phyloP scores from a whole-genome alignment of 2,113 vertebrate genomes.

The Cacatua alba region DNA sequence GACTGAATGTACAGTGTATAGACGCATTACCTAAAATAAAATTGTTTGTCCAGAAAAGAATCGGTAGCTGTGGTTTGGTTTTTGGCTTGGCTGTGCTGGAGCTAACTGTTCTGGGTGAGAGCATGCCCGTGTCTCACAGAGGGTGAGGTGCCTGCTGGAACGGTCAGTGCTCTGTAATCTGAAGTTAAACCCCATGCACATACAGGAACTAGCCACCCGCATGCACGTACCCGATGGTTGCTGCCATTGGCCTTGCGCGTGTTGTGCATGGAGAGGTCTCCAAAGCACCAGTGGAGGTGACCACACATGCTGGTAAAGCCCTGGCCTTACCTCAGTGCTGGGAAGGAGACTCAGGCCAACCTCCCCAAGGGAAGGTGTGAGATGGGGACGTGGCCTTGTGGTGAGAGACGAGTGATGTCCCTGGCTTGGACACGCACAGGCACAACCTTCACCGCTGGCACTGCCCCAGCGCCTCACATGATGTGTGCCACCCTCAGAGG shows the following conservation, averaged over 20 bases:
- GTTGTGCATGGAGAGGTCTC: neutral
- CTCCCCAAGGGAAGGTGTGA: neutral
- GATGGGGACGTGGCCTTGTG: neutral
- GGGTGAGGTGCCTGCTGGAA: neutral
- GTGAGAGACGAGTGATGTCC: neutral
- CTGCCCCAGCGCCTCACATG: neutral
- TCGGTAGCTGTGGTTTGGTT: neutral
- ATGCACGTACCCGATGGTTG: accelerated
- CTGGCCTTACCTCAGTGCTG: neutral
- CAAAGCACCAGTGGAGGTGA: neutral
- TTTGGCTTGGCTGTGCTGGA: neutral
- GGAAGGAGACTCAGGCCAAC: neutral
- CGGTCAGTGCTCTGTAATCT: neutral
- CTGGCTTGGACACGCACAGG: neutral
- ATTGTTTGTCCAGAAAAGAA: constrained; percentile 87
- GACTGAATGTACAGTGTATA: constrained; percentile 99
- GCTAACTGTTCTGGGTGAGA: neutral
- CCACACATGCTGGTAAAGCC: neutral
- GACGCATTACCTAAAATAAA: constrained; percentile 97
- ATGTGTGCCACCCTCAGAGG: neutral
- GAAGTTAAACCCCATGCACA: no score
- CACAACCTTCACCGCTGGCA: neutral
- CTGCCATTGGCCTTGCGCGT: neutral
- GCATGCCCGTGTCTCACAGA: neutral
- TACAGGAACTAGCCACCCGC: accelerated